Percentiles rank a stretch among this genome's conserved stretches.
Evolutionary conservation across 2,888 invertebrate species (phyloP).

Genomic region (Drosophila hamatofila): DNA sequence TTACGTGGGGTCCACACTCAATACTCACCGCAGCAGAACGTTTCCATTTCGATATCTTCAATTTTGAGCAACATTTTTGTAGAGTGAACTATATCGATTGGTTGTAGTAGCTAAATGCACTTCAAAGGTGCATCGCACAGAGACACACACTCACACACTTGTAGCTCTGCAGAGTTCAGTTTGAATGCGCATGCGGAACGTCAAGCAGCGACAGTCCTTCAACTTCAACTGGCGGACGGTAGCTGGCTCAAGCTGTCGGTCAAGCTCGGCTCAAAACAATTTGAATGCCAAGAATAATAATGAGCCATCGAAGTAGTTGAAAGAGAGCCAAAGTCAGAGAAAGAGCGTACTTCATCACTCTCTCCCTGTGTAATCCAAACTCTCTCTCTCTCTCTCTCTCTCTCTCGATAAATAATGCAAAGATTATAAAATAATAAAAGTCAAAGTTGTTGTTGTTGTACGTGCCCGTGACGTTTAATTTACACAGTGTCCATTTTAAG

Average conservation of each 20-base stretch:
- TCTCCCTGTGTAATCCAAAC: conserved; percentile 4
- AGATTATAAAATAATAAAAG: conserved; percentile 76
- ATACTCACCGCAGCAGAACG: conserved; percentile 84
- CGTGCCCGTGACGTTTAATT: conserved; percentile 78
- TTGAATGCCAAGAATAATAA: conserved; percentile 76
- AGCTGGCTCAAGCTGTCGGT: conserved; percentile 58
- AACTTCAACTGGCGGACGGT: conserved; percentile 69
- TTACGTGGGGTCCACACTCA: conserved; percentile 23
- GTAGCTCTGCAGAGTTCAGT: conserved; percentile 11
- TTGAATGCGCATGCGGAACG: conserved; percentile 67
- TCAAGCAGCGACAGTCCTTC: conserved; percentile 76
- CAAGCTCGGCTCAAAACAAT: conserved; percentile 44
- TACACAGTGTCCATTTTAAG: conserved; percentile 68
- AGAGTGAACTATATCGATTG: conserved; percentile 11
- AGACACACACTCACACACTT: conserved; percentile 10
- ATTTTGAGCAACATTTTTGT: conserved; percentile 70
- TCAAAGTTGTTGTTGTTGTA: conserved; percentile 66
- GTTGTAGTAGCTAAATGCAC: background rate
- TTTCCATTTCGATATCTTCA: conserved; percentile 83
- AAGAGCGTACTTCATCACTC: conserved; percentile 15
- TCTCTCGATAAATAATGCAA: conserved; percentile 56
- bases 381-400: conserved; percentile 4
- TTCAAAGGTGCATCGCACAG: conserved; percentile 22
- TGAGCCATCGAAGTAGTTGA: conserved; percentile 50
- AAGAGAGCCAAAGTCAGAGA: conserved; percentile 12